A percentile compares a stretch with the other conserved stretches of the same genome.
phyloP scores from a whole-genome alignment of 2,888 invertebrate species.

The Troilus luridus region DNA sequence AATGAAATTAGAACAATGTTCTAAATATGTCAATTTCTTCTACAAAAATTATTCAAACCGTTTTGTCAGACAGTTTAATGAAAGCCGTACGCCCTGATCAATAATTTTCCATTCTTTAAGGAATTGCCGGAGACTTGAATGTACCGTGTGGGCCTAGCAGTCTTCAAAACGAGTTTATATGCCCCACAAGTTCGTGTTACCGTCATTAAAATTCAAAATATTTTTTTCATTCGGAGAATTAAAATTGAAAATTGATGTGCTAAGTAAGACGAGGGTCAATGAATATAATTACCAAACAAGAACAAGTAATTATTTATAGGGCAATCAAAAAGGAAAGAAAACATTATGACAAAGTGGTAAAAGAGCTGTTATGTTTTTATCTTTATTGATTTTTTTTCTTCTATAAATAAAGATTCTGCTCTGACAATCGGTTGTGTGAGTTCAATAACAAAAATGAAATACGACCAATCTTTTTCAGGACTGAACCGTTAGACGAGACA shows the following conservation, averaged over 20 bases:
- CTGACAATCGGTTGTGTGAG: not conserved
- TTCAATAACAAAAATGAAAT: conserved; percentile 19
- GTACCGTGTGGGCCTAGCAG: not conserved
- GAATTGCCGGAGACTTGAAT: not conserved
- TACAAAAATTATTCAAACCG: not conserved
- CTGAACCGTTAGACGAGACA: not conserved
- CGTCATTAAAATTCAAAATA: not conserved
- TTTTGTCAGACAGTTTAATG: not conserved
- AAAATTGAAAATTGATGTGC: not conserved
- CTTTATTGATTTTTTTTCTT: conserved; percentile 6
- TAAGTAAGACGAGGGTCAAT: not conserved
- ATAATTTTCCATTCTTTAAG: not conserved
- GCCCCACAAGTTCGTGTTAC: not conserved
- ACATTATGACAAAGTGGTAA: not conserved
- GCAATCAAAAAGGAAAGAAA: not conserved
- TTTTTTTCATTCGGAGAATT: not conserved
- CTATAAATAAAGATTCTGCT: not conserved
- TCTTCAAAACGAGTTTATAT: not conserved
- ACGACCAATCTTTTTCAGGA: not conserved
- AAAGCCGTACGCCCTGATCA: not conserved
- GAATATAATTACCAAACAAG: not conserved
- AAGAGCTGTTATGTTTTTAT: conserved; percentile 35
- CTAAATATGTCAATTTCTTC: not conserved
- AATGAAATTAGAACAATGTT: not conserved
- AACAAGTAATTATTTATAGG: not conserved